Base-by-base conservation (phyloP, 2,888 invertebrate genomes). In the Pyrrhosoma nymphula region DNA sequence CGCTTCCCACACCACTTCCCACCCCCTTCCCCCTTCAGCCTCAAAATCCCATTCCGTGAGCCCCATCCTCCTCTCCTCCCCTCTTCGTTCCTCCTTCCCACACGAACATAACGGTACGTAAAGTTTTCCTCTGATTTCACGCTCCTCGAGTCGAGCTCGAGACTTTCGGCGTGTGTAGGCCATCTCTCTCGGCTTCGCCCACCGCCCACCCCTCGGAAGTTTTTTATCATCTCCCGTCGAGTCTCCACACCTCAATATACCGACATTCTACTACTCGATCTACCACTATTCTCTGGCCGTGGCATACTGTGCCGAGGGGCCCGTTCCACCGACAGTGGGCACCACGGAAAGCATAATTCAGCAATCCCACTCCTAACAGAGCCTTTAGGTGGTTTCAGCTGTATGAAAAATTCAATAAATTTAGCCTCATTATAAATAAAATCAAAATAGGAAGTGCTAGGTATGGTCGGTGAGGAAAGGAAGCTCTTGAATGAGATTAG, bases 1-100 rank as follows among this genome's bases (percentile, higher is more conserved):
- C n/a, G 26, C n/a, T 23, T 26, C 88, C 88, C 47, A 39, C 35
- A 39, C 88, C 88, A 35, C 47, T 39, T 47, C 88, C 88, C 88
- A 39, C 47, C 88, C 47, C 88, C 23, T 18, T 47, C 88, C 56
- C 90, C 18, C 10, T 39, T 47, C 93, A 93, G 93, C 93, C 93
- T 93, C 93, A 93, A 93, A 93, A 93, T 93, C 93, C 93, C 93
- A 93, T 93, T 93, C 93, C 93, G 93, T 93, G 75, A 89, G 89
- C 56, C 89, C 55, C 26, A 39, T 14, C 88, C 88, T 88, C 88
- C 55, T 18, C 39, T 88, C 88, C 30, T 39, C 88, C 88, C 30
- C 88, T 20, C 23, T 0, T 35, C 88, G 23, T 60, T 12, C 20
- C n/a, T 69, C 93, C 69, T 69, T 93, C 93, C 93, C 93, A 93